phyloP scores from a whole-genome alignment of 2,888 invertebrate genomes.

The Cactoblastis cactorum region DNA sequence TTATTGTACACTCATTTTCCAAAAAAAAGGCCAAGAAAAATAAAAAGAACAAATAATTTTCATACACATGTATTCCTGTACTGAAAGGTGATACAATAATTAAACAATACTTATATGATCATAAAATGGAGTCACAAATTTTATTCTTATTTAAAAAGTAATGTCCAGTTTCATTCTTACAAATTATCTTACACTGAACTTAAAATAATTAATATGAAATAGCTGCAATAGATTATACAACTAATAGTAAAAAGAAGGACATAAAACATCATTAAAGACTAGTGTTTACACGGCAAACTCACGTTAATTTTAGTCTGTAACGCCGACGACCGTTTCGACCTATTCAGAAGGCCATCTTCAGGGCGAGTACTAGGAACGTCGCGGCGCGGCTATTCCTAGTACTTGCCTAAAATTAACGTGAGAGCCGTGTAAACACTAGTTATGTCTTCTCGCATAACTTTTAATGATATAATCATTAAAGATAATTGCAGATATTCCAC shows the following conservation, averaged over 20 bases:
- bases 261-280: too few relatives aligned
- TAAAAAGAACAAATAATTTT: background rate
- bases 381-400: too few relatives aligned
- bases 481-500: constrained; percentile 29
- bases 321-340: too few relatives aligned
- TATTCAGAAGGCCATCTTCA: too few relatives aligned
- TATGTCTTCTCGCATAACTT: too few relatives aligned
- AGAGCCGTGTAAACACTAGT: too few relatives aligned
- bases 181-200: constrained; percentile 41
- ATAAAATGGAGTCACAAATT: constrained; percentile 19
- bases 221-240: constrained; percentile 30
- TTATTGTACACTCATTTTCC: too few relatives aligned
- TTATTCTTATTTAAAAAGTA: constrained; percentile 22
- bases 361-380: too few relatives aligned
- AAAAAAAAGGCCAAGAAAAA: background rate
- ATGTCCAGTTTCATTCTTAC: constrained; percentile 43
- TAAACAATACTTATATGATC: constrained; percentile 9
- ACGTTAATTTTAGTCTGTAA: too few relatives aligned
- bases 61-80: constrained; percentile 10
- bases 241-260: constrained; percentile 8
- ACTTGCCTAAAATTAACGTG: too few relatives aligned
- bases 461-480: constrained; percentile 16
- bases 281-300: too few relatives aligned
- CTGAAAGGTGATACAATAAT: constrained; percentile 14
- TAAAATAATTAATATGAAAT: constrained; percentile 36